Percentiles rank a stretch among this genome's conserved stretches.
Conservation (phyloP, 2,888 invertebrate species). For the Pachymerium ferrugineum region DNA sequence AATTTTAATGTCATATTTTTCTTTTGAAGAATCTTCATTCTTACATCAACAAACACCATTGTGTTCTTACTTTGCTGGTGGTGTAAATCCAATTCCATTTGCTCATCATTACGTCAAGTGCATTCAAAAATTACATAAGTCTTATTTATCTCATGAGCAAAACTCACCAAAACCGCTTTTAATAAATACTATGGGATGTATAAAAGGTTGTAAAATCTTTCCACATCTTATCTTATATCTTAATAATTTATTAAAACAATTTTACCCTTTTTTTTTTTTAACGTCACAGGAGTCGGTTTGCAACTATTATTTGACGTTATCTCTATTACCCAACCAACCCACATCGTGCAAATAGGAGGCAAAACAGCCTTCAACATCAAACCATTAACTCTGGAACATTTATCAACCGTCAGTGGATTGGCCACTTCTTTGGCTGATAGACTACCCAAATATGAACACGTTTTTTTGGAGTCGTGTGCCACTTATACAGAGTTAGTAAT, state of each 20-base stretch:
- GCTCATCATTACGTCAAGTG: neutral
- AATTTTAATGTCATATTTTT: neutral
- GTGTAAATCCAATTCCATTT: neutral
- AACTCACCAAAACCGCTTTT: neutral
- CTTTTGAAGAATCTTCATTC: neutral
- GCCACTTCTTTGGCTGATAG: no score
- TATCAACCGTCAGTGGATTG: neutral
- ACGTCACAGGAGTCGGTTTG: neutral
- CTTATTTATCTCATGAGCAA: neutral
- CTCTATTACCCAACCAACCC: neutral
- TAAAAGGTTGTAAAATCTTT: neutral
- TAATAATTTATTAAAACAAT: neutral
- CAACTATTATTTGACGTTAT: neutral
- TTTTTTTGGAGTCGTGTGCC: no score
- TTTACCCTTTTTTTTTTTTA: neutral
- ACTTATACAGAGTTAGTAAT: no score
- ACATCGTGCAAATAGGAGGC: neutral
- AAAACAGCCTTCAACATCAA: neutral
- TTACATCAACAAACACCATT: neutral
- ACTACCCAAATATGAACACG: no score
- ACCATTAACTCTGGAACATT: neutral
- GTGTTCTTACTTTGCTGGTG: neutral
- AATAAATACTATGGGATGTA: neutral
- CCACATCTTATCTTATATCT: no score
- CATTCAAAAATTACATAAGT: neutral